Conservation (phyloP, 2,113 vertebrate genomes). For the Eidolon helvum region DNA sequence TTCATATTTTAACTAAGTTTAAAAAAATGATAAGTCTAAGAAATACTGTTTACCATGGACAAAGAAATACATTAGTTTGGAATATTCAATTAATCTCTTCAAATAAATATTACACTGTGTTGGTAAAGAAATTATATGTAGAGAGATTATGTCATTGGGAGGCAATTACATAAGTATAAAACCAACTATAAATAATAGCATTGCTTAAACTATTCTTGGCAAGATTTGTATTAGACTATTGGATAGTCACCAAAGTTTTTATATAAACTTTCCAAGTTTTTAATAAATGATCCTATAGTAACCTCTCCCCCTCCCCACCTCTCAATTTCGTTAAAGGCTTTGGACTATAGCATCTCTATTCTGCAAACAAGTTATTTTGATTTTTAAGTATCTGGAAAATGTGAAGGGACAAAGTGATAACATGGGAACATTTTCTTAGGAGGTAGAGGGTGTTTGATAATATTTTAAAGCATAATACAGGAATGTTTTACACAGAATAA, state of each 20-base stretch:
- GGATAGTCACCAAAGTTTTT: background rate
- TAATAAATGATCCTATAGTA: background rate
- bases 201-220: background rate
- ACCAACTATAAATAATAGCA: background rate
- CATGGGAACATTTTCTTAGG: background rate
- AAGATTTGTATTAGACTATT: background rate
- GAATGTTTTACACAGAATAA: background rate
- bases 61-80: background rate
- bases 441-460: background rate
- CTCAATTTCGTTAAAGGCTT: background rate
- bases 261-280: background rate
- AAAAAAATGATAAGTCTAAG: background rate
- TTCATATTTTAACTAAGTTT: background rate
- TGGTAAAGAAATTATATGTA: background rate
- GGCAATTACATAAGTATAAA: background rate
- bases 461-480: background rate
- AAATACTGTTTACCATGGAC: background rate
- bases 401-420: background rate
- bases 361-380: background rate
- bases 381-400: background rate
- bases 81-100: background rate
- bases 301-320: accelerated
- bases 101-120: background rate
- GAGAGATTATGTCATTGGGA: background rate
- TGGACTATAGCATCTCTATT: background rate